Evolutionary conservation across 2,888 invertebrate genomes (phyloP).

Genomic region (Gortyna flavago): DNA sequence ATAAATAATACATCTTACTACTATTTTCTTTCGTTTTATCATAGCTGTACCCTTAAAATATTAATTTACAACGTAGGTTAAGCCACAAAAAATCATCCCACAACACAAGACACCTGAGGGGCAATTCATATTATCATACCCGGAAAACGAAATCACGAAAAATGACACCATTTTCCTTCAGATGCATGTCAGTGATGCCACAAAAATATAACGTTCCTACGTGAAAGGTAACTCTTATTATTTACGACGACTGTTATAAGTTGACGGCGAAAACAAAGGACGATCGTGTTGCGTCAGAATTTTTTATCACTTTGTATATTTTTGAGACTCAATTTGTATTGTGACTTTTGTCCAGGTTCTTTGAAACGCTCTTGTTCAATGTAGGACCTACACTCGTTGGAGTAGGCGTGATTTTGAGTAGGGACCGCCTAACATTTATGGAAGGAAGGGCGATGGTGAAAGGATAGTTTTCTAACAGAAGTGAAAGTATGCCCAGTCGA

Average conservation of each 20-base stretch:
- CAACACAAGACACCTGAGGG: slow-evolving; percentile 18
- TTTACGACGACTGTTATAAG: slow-evolving; percentile 18
- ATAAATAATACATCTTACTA: too few relatives aligned
- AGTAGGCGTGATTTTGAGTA: not conserved
- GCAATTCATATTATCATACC: slow-evolving; percentile 35
- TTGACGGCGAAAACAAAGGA: slow-evolving; percentile 26
- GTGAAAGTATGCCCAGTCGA: not conserved
- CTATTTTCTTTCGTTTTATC: not conserved
- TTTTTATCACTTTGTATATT: slow-evolving; percentile 5
- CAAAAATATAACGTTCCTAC: slow-evolving; percentile 45
- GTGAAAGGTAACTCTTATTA: slow-evolving; percentile 44
- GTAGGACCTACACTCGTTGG: not conserved
- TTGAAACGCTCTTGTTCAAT: not conserved
- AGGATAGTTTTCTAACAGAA: not conserved
- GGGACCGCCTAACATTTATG: not conserved
- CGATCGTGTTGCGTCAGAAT: slow-evolving; percentile 9
- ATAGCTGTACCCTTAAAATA: not conserved
- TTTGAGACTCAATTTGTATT: not conserved
- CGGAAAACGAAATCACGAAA: slow-evolving; percentile 29
- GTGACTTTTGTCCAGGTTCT: not conserved
- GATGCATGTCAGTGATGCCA: slow-evolving; percentile 35
- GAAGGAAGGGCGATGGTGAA: not conserved
- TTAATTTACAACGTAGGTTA: not conserved
- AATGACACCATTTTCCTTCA: slow-evolving; percentile 35
- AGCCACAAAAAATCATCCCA: slow-evolving; percentile 4